Evolutionary conservation across 2,797 vertebrate genomes (phyloP).

Genomic region (Capromys pilorides): DNA sequence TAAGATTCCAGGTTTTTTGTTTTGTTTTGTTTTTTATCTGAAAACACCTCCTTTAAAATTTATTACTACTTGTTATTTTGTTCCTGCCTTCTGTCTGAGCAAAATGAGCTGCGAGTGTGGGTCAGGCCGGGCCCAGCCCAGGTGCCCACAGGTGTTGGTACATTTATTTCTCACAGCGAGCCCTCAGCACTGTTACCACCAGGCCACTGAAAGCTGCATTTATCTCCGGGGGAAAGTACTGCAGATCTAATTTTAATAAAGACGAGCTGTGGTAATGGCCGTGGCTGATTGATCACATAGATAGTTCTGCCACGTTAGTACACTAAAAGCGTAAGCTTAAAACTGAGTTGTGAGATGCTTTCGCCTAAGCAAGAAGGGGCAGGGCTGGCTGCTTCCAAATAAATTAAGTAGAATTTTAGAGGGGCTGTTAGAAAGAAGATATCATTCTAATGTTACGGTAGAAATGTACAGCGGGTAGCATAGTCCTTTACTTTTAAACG

Average conservation of each 20-base stretch:
- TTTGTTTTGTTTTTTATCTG: neutral
- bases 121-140: neutral
- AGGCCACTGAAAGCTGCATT: neutral
- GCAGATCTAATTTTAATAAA: constrained; percentile 47
- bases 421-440: neutral
- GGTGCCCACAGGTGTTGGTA: neutral
- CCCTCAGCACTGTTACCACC: neutral
- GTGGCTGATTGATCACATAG: neutral
- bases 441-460: constrained; percentile 9
- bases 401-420: constrained; percentile 3
- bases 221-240: constrained; percentile 15
- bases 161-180: neutral
- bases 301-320: constrained; percentile 34
- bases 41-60: constrained; percentile 25
- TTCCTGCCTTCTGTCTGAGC: neutral
- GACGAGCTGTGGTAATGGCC: constrained; percentile 6
- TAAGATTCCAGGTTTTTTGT: constrained; percentile 1
- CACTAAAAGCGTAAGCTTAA: constrained; percentile 47
- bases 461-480: neutral
- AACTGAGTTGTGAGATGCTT: constrained; percentile 48
- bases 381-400: constrained; percentile 17
- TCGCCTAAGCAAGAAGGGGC: neutral
- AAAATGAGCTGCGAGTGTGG: neutral
- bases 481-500: constrained; percentile 27
- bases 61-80: neutral